Evolutionary conservation across 2,888 invertebrate species (phyloP).

Genomic region (Aphodius granarius): DNA sequence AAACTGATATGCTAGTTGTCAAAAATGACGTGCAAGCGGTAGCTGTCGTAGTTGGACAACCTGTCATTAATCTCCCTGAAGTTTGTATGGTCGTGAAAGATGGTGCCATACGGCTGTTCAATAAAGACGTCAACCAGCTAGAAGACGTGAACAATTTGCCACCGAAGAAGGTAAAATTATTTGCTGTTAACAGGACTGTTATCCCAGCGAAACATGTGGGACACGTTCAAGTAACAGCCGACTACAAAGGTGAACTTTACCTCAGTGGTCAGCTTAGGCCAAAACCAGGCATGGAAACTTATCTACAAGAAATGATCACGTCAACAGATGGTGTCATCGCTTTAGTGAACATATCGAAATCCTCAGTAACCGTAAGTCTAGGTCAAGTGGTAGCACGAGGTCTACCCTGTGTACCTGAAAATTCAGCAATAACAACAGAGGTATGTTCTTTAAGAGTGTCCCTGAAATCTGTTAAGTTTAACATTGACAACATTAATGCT

Average conservation of each 20-base stretch:
- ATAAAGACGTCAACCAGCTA: not conserved
- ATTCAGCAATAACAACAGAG: too few relatives aligned
- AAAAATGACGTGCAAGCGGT: not conserved
- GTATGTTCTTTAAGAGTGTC: too few relatives aligned
- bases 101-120: not conserved
- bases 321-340: not conserved
- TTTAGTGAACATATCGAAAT: not conserved
- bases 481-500: too few relatives aligned
- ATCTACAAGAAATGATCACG: too few relatives aligned
- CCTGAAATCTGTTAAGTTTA: too few relatives aligned
- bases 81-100: not conserved
- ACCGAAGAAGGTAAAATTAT: slow-evolving; percentile 6
- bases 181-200: slow-evolving; percentile 1
- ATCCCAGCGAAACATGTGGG: slow-evolving; percentile 5
- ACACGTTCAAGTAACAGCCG: not conserved
- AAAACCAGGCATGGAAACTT: too few relatives aligned
- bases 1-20: not conserved
- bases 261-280: not conserved
- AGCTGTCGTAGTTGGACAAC: not conserved
- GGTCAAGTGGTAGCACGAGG: not conserved
- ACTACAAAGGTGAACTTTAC: not conserved
- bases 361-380: not conserved
- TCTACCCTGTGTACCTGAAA: too few relatives aligned
- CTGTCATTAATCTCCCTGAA: not conserved
- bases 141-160: not conserved